Evolutionary conservation across 2,113 vertebrate genomes (phyloP).

Genomic region (Melanostigma gelatinosum): DNA sequence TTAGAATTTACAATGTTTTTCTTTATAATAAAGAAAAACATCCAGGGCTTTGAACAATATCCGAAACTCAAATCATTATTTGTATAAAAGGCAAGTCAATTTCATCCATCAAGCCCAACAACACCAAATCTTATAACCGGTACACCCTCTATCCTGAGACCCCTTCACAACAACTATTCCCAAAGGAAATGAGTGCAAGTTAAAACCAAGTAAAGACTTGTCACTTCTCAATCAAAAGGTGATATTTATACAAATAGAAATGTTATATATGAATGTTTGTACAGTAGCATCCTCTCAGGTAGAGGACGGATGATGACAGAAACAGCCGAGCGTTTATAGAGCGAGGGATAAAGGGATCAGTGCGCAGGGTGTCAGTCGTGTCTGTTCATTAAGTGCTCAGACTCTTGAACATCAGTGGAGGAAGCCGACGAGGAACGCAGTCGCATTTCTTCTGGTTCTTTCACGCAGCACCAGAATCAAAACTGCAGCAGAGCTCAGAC

Average conservation of each 20-base stretch:
- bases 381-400: conserved; percentile 79
- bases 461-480: neutral
- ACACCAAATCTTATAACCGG: neutral
- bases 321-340: conserved; percentile 28
- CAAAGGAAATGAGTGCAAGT: neutral
- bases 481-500: neutral
- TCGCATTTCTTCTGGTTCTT: conserved; percentile 12
- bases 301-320: neutral
- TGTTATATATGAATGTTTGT: neutral
- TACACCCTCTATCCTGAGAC: neutral
- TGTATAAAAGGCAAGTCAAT: too few species aligned
- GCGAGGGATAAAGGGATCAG: conserved; percentile 74
- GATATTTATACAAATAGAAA: neutral
- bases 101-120: neutral
- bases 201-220: neutral
- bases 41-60: too few species aligned
- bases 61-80: too few species aligned
- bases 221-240: neutral
- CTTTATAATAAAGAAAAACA: too few species aligned
- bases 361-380: conserved; percentile 67
- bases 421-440: conserved; percentile 11
- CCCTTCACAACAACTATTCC: neutral
- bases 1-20: too few species aligned
- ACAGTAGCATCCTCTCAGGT: neutral
- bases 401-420: conserved; percentile 51